Conservation (phyloP, 2,888 invertebrate genomes). For the Megaustenia siamemsis region DNA sequence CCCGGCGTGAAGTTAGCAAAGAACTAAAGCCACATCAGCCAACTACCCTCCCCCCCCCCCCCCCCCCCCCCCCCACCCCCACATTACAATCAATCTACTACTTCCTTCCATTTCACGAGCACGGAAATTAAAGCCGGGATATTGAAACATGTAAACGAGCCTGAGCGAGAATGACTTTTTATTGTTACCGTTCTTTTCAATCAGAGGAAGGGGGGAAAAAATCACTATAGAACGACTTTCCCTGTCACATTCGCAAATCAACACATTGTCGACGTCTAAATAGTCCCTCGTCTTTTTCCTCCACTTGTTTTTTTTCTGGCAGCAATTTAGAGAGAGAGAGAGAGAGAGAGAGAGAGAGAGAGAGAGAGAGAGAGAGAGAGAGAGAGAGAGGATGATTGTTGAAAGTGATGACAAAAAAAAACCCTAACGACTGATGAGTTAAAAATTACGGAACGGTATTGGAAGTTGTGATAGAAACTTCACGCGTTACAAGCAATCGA, state of each 20-base stretch:
- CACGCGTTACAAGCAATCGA: constrained; percentile 43
- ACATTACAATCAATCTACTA: constrained; percentile 38
- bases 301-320: neutral
- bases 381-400: constrained; percentile 2
- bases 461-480: constrained; percentile 43
- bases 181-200: constrained; percentile 45
- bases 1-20: constrained; percentile 35
- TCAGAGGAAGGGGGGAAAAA: constrained; percentile 21
- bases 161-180: constrained; percentile 33
- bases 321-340: neutral
- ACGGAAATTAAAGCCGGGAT: constrained; percentile 41
- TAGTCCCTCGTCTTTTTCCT: constrained; percentile 12
- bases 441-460: constrained; percentile 45
- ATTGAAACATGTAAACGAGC: constrained; percentile 49
- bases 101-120: constrained; percentile 38
- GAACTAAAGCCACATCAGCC: constrained; percentile 32
- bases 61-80: constrained; percentile 17
- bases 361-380: neutral
- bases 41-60: constrained; percentile 13
- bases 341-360: neutral
- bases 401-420: no score
- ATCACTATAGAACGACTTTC: constrained; percentile 41
- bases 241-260: constrained; percentile 39
- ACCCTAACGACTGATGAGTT: constrained; percentile 34
- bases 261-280: constrained; percentile 34